phyloP scores from a whole-genome alignment of 1,140 invertebrate species.

The Zaprionus africanus region DNA sequence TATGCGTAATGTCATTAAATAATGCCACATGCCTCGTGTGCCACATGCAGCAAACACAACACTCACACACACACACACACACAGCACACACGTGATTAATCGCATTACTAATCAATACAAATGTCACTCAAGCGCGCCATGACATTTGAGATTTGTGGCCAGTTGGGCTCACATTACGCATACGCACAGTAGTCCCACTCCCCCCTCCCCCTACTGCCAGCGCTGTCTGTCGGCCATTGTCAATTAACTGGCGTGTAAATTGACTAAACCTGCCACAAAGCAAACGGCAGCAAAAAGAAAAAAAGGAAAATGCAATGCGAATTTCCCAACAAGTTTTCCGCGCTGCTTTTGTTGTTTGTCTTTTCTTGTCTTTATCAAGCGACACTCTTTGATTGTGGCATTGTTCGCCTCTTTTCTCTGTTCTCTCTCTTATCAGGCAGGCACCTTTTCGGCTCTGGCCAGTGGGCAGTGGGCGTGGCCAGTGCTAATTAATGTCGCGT shows the following conservation, averaged over 20 bases:
- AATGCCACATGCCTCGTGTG: slow-evolving; percentile 55
- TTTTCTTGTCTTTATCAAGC: slow-evolving; percentile 21
- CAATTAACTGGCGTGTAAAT: slow-evolving; percentile 69
- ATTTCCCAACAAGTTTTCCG: slow-evolving; percentile 36
- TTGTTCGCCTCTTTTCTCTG: slow-evolving; percentile 8
- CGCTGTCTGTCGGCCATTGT: slow-evolving; percentile 35
- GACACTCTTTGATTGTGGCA: slow-evolving; percentile 29
- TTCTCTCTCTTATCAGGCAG: slow-evolving; percentile 31
- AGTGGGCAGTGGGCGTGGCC: slow-evolving; percentile 16
- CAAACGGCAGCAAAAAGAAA: slow-evolving; percentile 2
- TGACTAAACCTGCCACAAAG: slow-evolving; percentile 46
- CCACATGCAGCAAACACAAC: slow-evolving; percentile 21
- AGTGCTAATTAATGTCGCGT: slow-evolving; percentile 51
- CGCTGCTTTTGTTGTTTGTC: slow-evolving; percentile 21
- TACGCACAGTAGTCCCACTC: slow-evolving; percentile 70
- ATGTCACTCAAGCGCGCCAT: slow-evolving; percentile 66
- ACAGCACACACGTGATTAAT: slow-evolving; percentile 72
- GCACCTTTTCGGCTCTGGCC: slow-evolving; percentile 13
- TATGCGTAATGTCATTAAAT: slow-evolving; percentile 66
- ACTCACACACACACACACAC: slow-evolving; percentile 14
- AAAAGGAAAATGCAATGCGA: slow-evolving; percentile 22
- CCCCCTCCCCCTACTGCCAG: not conserved
- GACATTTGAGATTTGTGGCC: slow-evolving; percentile 80
- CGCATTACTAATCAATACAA: slow-evolving; percentile 81
- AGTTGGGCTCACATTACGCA: slow-evolving; percentile 66